A percentile compares a stretch with the other conserved stretches of the same genome.
Evolutionary conservation across 1,140 invertebrate genomes (phyloP).

Genomic region (Acyrthosiphon pisum): DNA sequence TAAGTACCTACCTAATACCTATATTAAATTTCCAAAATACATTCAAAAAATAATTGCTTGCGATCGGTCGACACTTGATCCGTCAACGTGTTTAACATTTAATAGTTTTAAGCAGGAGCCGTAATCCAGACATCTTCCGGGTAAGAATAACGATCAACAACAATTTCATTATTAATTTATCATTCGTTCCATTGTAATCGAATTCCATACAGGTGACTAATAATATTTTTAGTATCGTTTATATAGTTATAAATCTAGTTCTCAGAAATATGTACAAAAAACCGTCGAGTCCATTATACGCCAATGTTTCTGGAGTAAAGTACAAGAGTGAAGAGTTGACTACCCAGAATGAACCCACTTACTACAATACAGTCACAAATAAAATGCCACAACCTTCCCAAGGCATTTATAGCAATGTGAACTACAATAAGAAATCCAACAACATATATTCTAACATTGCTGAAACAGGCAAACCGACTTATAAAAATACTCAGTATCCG

Average conservation of each 20-base stretch:
- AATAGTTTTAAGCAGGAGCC: not conserved
- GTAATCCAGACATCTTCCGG: not conserved
- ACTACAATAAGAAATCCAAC: not conserved
- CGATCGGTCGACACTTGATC: not conserved
- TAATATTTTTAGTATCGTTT: not conserved
- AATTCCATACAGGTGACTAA: not conserved
- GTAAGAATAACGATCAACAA: not conserved
- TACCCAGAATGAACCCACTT: conserved; percentile 13
- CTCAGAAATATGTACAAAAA: conserved; percentile 41
- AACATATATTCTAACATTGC: conserved; percentile 45
- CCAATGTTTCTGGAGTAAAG: conserved; percentile 25
- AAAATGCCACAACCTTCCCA: conserved; percentile 60
- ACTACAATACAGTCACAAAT: conserved; percentile 8
- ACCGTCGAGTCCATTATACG: conserved; percentile 37
- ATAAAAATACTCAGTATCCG: conserved; percentile 35
- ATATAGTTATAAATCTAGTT: not conserved
- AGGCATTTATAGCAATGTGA: conserved; percentile 53
- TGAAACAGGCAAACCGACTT: conserved; percentile 13
- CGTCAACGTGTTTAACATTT: not conserved
- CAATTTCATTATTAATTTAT: not conserved
- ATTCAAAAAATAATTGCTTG: not conserved
- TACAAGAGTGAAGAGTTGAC: not conserved
- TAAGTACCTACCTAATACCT: no score
- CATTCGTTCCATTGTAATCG: not conserved
- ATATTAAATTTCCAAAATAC: not conserved